Conservation (phyloP, 2,797 vertebrate species). For the Thripadectes ignobilis region DNA sequence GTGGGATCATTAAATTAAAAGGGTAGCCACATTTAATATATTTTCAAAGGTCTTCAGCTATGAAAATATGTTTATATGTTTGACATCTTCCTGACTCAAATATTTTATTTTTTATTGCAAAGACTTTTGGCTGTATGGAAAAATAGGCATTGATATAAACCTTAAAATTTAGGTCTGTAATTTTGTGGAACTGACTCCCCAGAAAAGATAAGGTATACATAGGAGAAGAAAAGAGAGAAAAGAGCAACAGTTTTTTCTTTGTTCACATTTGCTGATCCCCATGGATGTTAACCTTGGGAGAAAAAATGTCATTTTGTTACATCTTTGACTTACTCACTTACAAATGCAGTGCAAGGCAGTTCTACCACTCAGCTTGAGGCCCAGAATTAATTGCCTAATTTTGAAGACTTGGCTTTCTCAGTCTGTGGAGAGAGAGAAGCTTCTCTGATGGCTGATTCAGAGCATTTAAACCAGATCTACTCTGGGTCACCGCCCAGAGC, state of each 20-base stretch:
- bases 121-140: background rate
- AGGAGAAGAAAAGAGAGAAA: background rate
- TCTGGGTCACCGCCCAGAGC: background rate
- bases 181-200: background rate
- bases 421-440: background rate
- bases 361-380: background rate
- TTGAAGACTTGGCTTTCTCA: background rate
- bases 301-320: background rate
- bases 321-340: background rate
- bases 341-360: accelerated
- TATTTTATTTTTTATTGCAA: background rate
- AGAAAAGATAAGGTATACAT: background rate
- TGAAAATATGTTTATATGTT: background rate
- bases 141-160: background rate
- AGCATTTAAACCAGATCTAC: background rate
- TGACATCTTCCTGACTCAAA: background rate
- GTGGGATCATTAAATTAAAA: slow-evolving; percentile 6
- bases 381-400: background rate
- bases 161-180: background rate
- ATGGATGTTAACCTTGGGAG: background rate
- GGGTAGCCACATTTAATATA: background rate
- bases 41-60: background rate
- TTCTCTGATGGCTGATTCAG: background rate
- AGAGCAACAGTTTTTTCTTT: background rate
- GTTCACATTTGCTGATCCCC: background rate